Base-by-base conservation (phyloP, 2,113 vertebrate genomes). In the Carettochelys insculpta region DNA sequence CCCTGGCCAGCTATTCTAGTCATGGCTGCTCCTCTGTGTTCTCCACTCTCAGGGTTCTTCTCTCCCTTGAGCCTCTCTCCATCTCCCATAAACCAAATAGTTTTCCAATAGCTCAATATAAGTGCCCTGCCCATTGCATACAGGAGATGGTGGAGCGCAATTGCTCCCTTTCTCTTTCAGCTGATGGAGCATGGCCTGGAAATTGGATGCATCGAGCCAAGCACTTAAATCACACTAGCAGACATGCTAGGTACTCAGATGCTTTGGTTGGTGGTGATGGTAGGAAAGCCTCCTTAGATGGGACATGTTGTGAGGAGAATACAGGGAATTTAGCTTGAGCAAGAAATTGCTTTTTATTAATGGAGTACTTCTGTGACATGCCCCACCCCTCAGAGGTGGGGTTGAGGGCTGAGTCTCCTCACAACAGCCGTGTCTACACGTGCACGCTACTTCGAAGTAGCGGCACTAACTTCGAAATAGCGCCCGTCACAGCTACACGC, bases 251-350 rank as follows among this genome's bases (percentile, higher is more conserved):
- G 11, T 14, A 24, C 13, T 75, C 25, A 22, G 41, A 45, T 14
- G 16, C 52, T 2, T 7, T 41, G 65, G 38, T 20, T n/a, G 43
- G 13, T 1, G 3, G 54, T 16, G 1, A 0, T 25, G 1, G 76
- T 80, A 17, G 54, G 5, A 52, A 52, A 11, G 8, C 76, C 73
- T 43, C 10, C 8, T 19, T 14, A 76, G 78, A 5, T 17, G 19
- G 47, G 68, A 38, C 50, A 6, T 25, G 43, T 78, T 34, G 19
- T 22, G 68, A 27, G n/a, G 38, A 41, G 50, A 5, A 50, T 65
- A 76, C 56, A 41, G 80, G 53, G 6, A 75, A 12, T 76, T 56
- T 29, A 12, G 38, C 56, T 81, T 47, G 53, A 14, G 29, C 83
- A 52, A 48, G 71, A 73, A 89, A 50, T 41, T 54, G 48, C 12